A percentile compares a stretch with the other conserved stretches of the same genome.
These are phyloP conservation scores for Cisticola juncidis DNA, from an alignment of 2,113 vertebrate species.

Conservation along the genomic window DNA sequence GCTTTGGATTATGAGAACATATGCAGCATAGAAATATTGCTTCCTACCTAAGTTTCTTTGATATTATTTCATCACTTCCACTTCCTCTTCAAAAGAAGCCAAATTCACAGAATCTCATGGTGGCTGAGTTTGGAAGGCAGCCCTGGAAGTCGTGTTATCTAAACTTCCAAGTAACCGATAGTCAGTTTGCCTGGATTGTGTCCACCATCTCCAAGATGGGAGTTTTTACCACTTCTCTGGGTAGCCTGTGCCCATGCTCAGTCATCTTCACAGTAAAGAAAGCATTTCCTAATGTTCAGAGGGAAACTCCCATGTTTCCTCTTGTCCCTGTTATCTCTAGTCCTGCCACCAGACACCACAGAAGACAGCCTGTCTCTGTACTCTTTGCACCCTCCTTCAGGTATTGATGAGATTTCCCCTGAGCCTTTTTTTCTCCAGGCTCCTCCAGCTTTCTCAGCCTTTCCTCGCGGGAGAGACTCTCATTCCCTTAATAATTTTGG, in stretches of 20 bases:
- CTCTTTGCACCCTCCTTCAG: neutral
- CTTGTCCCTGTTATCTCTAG: accelerated
- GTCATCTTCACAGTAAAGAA: neutral
- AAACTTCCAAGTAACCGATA: neutral
- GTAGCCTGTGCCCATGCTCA: neutral
- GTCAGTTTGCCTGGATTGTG: neutral
- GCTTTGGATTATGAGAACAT: neutral
- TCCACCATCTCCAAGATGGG: neutral
- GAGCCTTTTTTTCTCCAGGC: neutral
- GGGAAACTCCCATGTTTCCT: neutral
- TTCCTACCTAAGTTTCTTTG: neutral
- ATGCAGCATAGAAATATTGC: neutral
- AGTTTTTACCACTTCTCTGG: neutral
- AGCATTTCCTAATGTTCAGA: neutral
- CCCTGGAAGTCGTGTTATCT: neutral
- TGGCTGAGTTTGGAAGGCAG: neutral
- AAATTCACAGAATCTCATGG: neutral
- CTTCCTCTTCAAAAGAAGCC: neutral
- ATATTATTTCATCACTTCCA: neutral
- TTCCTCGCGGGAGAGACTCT: accelerated
- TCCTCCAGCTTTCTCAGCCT: neutral
- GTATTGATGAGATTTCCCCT: no score
- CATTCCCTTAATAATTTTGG: neutral
- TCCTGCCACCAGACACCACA: neutral
- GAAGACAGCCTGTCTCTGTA: neutral